Conservation (phyloP, 2,113 vertebrate genomes). For the Poecilia latipinna region DNA sequence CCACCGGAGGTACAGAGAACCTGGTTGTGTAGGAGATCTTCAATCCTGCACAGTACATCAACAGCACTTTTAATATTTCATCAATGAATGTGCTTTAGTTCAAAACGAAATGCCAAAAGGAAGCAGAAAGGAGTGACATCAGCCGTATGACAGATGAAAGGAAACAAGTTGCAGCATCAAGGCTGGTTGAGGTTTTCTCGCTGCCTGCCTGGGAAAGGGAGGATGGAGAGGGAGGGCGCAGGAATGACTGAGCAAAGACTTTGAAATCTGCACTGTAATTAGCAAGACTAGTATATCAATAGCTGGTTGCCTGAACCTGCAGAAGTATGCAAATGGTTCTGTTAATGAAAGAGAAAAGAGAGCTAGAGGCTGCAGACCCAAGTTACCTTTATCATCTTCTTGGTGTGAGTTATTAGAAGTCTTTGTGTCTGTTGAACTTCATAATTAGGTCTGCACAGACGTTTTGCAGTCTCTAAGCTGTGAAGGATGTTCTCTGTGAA, state of each 20-base stretch:
- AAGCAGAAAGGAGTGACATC: conserved; percentile 22
- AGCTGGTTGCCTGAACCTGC: conserved; percentile 72
- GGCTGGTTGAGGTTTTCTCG: conserved; percentile 30
- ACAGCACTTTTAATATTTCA: conserved; percentile 15
- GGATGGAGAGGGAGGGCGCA: conserved; percentile 16
- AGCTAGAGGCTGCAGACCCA: background rate
- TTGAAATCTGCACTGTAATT: conserved; percentile 80
- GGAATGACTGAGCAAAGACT: conserved; percentile 56
- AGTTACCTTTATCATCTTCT: conserved; percentile 2
- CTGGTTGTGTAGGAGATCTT: conserved; percentile 8
- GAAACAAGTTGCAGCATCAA: conserved; percentile 35
- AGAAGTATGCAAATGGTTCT: conserved; percentile 50
- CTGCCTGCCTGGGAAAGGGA: conserved; percentile 25
- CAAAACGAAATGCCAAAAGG: conserved; percentile 2
- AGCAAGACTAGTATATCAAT: conserved; percentile 60
- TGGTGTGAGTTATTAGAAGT: background rate
- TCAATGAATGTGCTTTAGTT: too few species aligned
- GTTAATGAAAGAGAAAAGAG: conserved; percentile 56
- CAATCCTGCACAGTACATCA: background rate
- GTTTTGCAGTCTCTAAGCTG: background rate
- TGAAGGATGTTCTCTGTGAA: background rate
- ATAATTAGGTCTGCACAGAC: background rate
- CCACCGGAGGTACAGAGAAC: conserved; percentile 20
- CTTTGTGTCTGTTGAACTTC: conserved; percentile 1
- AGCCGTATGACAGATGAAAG: conserved; percentile 23